phyloP scores from a whole-genome alignment of 2,113 vertebrate genomes.

The Corythaixoides concolor region DNA sequence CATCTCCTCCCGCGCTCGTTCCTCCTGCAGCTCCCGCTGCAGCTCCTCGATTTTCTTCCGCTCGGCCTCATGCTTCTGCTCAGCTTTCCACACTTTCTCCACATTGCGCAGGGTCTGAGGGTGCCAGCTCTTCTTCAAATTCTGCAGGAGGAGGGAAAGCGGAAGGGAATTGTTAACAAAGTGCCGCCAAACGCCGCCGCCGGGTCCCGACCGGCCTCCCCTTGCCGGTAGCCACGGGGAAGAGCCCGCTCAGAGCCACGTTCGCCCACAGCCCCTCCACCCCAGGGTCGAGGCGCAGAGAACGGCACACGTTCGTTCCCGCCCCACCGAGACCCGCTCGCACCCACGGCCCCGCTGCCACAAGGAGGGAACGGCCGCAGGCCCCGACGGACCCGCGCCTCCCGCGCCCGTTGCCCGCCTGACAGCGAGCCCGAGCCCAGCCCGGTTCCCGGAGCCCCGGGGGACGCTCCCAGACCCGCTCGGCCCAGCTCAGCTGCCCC shows the following conservation, averaged over 20 bases:
- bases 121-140: constrained; percentile 99
- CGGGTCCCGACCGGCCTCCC: accelerated
- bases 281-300: accelerated
- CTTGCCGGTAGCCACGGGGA: accelerated
- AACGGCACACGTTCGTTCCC: too few species aligned
- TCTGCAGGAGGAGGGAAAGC: constrained; percentile 60
- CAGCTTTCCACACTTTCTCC: constrained; percentile 97
- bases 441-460: accelerated
- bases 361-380: too few species aligned
- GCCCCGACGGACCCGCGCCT: background rate
- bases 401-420: too few species aligned
- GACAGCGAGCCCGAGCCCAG: background rate
- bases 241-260: too few species aligned
- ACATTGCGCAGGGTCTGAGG: constrained; percentile 97
- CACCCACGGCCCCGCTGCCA: too few species aligned
- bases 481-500: background rate
- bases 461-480: accelerated
- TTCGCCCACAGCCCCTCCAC: too few species aligned
- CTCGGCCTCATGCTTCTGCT: constrained; percentile 94
- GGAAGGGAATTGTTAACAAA: background rate
- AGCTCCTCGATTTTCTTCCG: constrained; percentile 95
- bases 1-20: constrained; percentile 92
- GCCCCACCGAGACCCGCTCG: too few species aligned
- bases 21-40: constrained; percentile 92
- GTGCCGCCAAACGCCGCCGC: accelerated